Conservation (phyloP, 2,797 vertebrate species). For the Hipposideros larvatus region DNA sequence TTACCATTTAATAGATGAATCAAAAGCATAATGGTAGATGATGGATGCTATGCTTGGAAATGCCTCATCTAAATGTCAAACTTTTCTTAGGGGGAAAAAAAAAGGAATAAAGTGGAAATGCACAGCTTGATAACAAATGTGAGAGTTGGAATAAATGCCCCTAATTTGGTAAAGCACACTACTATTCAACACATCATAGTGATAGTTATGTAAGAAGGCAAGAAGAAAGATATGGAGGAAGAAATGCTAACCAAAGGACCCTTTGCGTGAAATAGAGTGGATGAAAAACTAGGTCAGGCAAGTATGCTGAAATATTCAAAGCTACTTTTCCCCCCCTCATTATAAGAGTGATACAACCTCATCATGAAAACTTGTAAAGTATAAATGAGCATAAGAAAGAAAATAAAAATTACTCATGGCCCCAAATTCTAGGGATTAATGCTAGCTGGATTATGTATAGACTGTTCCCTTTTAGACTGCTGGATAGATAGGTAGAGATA, state of each 20-base stretch:
- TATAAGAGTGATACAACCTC: not conserved
- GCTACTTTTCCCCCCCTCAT: slow-evolving; percentile 24
- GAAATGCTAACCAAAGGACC: slow-evolving; percentile 18
- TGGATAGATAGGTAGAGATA: not conserved
- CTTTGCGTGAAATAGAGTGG: not conserved
- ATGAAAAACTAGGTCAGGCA: slow-evolving; percentile 27
- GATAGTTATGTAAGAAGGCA: slow-evolving; percentile 37
- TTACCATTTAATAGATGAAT: slow-evolving; percentile 52
- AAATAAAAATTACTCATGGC: slow-evolving; percentile 20
- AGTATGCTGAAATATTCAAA: not conserved
- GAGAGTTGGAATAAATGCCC: not conserved
- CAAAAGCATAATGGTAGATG: slow-evolving; percentile 23
- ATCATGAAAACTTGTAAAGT: slow-evolving; percentile 29
- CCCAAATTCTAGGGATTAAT: not conserved
- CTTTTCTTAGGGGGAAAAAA: not conserved
- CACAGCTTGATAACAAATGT: not conserved
- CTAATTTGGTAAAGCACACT: not conserved
- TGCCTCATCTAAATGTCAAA: slow-evolving; percentile 51
- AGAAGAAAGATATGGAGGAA: slow-evolving; percentile 5
- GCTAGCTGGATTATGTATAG: not conserved
- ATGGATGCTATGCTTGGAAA: not conserved
- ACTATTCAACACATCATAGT: not conserved
- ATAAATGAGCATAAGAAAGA: slow-evolving; percentile 44
- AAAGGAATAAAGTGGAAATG: not conserved
- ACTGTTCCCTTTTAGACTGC: not conserved